Base-by-base conservation (phyloP, 2,113 vertebrate species). In the Nothocercus julius region DNA sequence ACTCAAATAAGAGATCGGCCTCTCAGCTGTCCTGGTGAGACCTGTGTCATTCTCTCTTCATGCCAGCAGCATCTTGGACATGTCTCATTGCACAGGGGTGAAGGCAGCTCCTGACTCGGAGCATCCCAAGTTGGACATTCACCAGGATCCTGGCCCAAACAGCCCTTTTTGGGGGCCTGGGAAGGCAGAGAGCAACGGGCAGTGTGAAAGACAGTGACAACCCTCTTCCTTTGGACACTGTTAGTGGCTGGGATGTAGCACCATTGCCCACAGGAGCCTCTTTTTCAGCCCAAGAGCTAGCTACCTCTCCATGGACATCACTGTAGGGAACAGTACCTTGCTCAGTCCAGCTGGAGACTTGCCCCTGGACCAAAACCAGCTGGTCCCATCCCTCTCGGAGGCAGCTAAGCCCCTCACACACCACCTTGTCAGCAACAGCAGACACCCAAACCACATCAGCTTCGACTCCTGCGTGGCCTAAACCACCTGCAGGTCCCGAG, bases 21-120 rank as follows among this genome's bases (percentile, higher is more conserved):
- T 19, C 58, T 51, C 22, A 13, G 68, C 12, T 47, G 16, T 14
- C 22, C 20, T 12, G 5, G 16, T 59, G 36, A 28, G 32, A 58
- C 27, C 5, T 0, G 1, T 7, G 32, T 19, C 59, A 34, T 22
- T 61, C 49, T 73, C 27, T 47, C 67, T 90, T 68, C 67, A 18
- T 11, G 68, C 11, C 45, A 51, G 20, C 4, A 45, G 11, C 38
- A 81, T 11, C 64, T 68, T 7, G 32, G 66, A 25, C 17, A 34
- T 8, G 22, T 38, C 21, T 24, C 8, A 20, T 0, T 6, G 45
- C 51, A 62, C 25, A 32, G 0, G 9, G 27, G 36, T 44, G 58
- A 64, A n/a, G 14, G 58, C 36, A 83, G n/a, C 28, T n/a, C 38
- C 49, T 58, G 32, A n/a, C 5, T 4, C 1, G 2, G 36, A 51